These are phyloP conservation scores for Operophtera brumata DNA, from an alignment of 2,888 invertebrate genomes.

Conservation along the genomic window DNA sequence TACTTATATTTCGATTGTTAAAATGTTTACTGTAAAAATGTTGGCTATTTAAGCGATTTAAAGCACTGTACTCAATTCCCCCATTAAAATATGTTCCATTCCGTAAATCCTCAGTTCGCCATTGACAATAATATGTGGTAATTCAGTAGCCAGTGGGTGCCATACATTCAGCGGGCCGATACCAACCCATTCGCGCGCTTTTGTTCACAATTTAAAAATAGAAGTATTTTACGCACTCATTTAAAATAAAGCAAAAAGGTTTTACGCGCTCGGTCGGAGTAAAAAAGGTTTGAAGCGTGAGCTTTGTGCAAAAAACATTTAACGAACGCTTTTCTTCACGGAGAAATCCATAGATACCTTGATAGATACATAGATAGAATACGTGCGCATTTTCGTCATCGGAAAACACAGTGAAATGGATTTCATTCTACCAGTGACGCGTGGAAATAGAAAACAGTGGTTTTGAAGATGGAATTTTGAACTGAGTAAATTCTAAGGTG, in stretches of 20 bases:
- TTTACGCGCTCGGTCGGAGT: constrained; percentile 8
- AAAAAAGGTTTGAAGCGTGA: constrained; percentile 15
- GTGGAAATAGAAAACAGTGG: constrained; percentile 9
- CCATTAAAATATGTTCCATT: constrained; percentile 20
- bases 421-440: constrained; percentile 12
- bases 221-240: constrained; percentile 22
- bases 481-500: constrained; percentile 9
- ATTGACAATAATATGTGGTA: constrained; percentile 24
- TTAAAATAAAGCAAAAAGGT: constrained; percentile 16
- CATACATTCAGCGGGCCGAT: constrained; percentile 43
- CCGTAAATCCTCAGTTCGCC: constrained; percentile 18
- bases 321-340: constrained; percentile 5
- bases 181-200: constrained; percentile 41
- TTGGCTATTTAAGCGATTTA: neutral
- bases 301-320: constrained; percentile 10
- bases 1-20: neutral
- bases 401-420: constrained; percentile 16
- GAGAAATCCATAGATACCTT: constrained; percentile 4
- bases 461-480: constrained; percentile 15
- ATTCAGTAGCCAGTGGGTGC: constrained; percentile 37
- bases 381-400: constrained; percentile 7
- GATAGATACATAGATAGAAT: neutral
- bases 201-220: constrained; percentile 23
- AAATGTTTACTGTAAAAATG: constrained; percentile 4
- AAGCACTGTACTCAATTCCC: constrained; percentile 7